Base-by-base conservation (phyloP, 1,140 invertebrate genomes). In the Drosophila busckii region DNA sequence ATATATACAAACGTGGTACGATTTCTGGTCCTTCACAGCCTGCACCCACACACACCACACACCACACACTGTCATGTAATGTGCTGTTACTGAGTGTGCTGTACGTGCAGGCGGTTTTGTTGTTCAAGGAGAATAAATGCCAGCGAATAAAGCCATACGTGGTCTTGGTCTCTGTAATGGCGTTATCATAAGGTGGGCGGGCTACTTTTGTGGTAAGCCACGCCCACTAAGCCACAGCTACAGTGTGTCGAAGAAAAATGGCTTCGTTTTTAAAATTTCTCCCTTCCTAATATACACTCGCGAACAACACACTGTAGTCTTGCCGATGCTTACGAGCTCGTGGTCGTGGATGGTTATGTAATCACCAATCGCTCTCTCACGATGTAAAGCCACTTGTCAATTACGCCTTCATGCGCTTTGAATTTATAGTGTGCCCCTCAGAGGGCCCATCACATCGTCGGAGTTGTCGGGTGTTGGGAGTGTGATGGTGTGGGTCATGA, bases 221-320 rank as follows among this genome's bases (percentile, higher is more conserved):
- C 13, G 20, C 44, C 23, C 35, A 41, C 38, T 22, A 22, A 37
- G 9, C 28, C 31, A 10, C 8, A n/a, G 32, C 2, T 37, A 23
- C 15, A 29, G 53, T 53, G 52, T 53, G 52, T 66, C 60, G 70
- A 76, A 86, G 84, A 86, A 86, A 86, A 86, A 86, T 86, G 84
- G 73, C 78, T 85, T 75, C 76, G 86, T 86, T 86, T 86, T 85
- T 86, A 84, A 86, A 86, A n/a, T n/a, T n/a, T n/a, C n/a, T n/a
- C n/a, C n/a, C n/a, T n/a, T n/a, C n/a, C n/a, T n/a, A n/a, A n/a
- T n/a, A n/a, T n/a, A n/a, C n/a, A n/a, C n/a, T n/a, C n/a, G n/a
- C n/a, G n/a, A n/a, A n/a, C n/a, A n/a, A n/a, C n/a, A n/a, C n/a
- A n/a, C n/a, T n/a, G n/a, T n/a, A n/a, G n/a, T n/a, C n/a, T n/a